A percentile compares a stretch with the other conserved stretches of the same genome.
phyloP scores from a whole-genome alignment of 2,888 invertebrate genomes.

The Anthophora plumipes region DNA sequence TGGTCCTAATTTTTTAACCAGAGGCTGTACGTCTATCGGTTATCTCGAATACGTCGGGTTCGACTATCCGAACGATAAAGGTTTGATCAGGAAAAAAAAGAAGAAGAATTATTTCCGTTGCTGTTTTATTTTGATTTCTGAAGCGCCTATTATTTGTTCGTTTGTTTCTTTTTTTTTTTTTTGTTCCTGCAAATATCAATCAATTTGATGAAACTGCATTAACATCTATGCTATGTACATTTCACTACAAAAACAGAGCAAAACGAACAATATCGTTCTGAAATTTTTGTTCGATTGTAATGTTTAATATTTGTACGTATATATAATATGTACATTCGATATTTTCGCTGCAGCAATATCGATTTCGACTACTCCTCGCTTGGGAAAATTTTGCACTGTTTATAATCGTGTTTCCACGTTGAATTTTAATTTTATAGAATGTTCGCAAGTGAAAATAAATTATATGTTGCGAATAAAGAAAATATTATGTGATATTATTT shows the following conservation, averaged over 20 bases:
- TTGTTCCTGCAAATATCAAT: conserved; percentile 2
- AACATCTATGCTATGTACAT: conserved; percentile 9
- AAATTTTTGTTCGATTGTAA: conserved; percentile 7
- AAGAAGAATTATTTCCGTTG: conserved; percentile 2
- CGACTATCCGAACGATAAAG: not conserved
- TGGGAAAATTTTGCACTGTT: not conserved
- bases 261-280: conserved; percentile 1
- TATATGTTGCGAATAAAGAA: no score
- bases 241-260: not conserved
- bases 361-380: not conserved
- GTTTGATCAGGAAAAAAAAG: not conserved
- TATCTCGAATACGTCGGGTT: conserved; percentile 4
- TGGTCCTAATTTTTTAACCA: no score
- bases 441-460: no score
- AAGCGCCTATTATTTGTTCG: not conserved
- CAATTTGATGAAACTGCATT: conserved; percentile 28
- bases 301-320: conserved; percentile 1
- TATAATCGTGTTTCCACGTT: not conserved
- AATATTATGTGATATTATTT: no score
- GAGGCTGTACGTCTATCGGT: no score
- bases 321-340: not conserved
- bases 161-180: conserved; percentile 2
- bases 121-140: conserved; percentile 12
- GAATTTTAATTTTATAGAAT: not conserved
- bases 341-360: conserved; percentile 6